These are phyloP conservation scores for Drosophila chauvacae DNA, from an alignment of 1,140 invertebrate species.

Conservation along the genomic window DNA sequence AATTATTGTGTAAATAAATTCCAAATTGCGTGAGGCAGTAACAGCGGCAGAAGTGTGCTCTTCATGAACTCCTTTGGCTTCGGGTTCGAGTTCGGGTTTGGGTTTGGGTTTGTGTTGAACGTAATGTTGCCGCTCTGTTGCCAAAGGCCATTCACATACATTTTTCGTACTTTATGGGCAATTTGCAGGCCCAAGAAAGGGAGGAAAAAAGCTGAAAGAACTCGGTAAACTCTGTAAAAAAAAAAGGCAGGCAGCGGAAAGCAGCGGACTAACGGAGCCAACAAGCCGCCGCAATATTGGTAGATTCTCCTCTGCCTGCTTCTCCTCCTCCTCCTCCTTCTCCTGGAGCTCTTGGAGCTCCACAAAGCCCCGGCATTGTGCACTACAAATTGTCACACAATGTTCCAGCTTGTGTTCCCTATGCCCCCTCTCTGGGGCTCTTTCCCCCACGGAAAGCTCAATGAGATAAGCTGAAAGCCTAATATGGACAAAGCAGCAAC, in stretches of 20 bases:
- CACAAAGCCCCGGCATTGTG: slow-evolving; percentile 61
- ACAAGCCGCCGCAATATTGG: slow-evolving; percentile 22
- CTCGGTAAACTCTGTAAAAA: background rate
- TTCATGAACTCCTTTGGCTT: slow-evolving; percentile 48
- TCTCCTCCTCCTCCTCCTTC: background rate
- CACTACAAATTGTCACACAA: slow-evolving; percentile 69
- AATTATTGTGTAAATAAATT: slow-evolving; percentile 82
- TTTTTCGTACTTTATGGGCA: slow-evolving; percentile 76
- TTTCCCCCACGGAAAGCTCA: slow-evolving; percentile 16
- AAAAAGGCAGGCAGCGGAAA: slow-evolving; percentile 13
- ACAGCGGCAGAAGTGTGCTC: slow-evolving; percentile 54
- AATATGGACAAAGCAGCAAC: slow-evolving; percentile 29
- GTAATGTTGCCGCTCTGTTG: slow-evolving; percentile 34
- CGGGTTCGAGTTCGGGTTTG: background rate
- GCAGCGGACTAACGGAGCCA: slow-evolving; percentile 35
- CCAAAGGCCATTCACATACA: slow-evolving; percentile 67
- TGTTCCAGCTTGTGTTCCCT: slow-evolving; percentile 22
- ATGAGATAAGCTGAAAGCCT: slow-evolving; percentile 31
- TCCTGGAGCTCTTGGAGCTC: background rate
- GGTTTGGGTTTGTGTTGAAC: slow-evolving; percentile 8
- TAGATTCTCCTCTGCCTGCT: background rate
- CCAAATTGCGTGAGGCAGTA: slow-evolving; percentile 74
- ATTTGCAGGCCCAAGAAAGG: slow-evolving; percentile 54
- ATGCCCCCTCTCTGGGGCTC: background rate
- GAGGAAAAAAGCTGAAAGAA: slow-evolving; percentile 12